phyloP scores from a whole-genome alignment of 1,140 invertebrate species.

The Drosophila seguyi region DNA sequence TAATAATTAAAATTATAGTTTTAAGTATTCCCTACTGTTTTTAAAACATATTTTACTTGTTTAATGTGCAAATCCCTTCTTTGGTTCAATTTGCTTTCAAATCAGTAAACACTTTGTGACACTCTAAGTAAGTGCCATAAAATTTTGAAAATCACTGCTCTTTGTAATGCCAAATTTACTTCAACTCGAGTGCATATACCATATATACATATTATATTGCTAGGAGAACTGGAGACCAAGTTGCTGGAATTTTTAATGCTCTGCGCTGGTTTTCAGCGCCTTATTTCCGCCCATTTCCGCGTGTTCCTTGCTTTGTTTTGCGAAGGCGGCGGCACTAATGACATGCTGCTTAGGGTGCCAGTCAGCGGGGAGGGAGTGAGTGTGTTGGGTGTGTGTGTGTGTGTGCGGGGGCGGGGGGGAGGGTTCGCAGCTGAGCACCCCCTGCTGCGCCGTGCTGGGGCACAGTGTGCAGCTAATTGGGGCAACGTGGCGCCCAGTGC shows the following conservation, averaged over 20 bases:
- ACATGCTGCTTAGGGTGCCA: conserved; percentile 57
- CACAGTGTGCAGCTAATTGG: conserved; percentile 72
- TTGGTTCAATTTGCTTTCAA: not conserved
- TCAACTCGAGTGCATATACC: conserved; percentile 8
- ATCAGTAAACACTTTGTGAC: not conserved
- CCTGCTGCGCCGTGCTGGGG: conserved; percentile 28
- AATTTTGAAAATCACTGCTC: not conserved
- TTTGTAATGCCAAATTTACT: conserved; percentile 14
- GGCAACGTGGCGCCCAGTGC: conserved; percentile 63
- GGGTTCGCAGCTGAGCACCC: not conserved
- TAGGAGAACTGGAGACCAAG: conserved; percentile 22
- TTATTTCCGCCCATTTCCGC: conserved; percentile 30
- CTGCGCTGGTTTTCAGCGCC: conserved; percentile 1
- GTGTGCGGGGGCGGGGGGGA: too few species aligned
- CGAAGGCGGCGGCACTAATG: conserved; percentile 47
- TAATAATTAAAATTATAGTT: not conserved
- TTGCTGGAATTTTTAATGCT: conserved; percentile 29
- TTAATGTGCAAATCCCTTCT: not conserved
- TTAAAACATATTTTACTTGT: not conserved
- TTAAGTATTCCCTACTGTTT: not conserved
- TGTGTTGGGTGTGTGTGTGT: not conserved
- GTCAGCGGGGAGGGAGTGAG: conserved; percentile 16
- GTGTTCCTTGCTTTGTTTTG: conserved; percentile 39
- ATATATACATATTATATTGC: conserved; percentile 13
- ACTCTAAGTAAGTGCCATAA: not conserved